These are phyloP conservation scores for Gambusia affinis DNA, from an alignment of 2,113 vertebrate species.

Conservation along the genomic window DNA sequence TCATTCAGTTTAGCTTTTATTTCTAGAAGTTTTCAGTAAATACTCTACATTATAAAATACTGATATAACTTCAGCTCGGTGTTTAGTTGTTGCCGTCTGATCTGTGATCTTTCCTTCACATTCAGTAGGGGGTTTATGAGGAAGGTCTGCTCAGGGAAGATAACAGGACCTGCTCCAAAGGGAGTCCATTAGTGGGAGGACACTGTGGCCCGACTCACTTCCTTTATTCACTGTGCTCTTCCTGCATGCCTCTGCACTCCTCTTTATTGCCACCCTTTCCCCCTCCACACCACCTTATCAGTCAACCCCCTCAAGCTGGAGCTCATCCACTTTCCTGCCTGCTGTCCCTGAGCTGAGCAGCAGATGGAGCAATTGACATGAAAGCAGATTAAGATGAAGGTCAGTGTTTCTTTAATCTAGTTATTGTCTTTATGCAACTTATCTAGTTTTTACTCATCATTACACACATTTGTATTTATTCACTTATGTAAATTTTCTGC, in stretches of 20 bases:
- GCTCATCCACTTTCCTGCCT: conserved; percentile 47
- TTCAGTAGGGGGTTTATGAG: conserved; percentile 44
- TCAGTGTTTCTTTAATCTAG: background rate
- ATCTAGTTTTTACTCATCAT: background rate
- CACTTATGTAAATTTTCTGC: too few species aligned
- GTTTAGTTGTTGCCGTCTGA: conserved; percentile 14
- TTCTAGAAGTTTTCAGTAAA: background rate
- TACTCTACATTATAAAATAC: background rate
- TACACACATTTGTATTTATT: too few species aligned
- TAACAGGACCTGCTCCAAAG: conserved; percentile 64
- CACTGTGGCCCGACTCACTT: conserved; percentile 70
- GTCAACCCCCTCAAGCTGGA: conserved; percentile 17
- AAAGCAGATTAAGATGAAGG: conserved; percentile 5
- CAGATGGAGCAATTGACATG: conserved; percentile 18
- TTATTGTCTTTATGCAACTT: background rate
- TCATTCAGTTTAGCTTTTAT: background rate
- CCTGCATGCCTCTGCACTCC: conserved; percentile 60
- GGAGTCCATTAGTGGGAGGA: conserved; percentile 64
- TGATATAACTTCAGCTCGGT: background rate
- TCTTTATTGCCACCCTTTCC: conserved; percentile 41
- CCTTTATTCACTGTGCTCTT: conserved; percentile 78
- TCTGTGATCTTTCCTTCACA: conserved; percentile 35
- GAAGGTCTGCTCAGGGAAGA: conserved; percentile 74
- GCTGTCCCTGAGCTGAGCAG: conserved; percentile 24
- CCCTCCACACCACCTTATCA: conserved; percentile 3